These are phyloP conservation scores for Acronicta psi DNA, from an alignment of 2,888 invertebrate species.

Conservation along the genomic window DNA sequence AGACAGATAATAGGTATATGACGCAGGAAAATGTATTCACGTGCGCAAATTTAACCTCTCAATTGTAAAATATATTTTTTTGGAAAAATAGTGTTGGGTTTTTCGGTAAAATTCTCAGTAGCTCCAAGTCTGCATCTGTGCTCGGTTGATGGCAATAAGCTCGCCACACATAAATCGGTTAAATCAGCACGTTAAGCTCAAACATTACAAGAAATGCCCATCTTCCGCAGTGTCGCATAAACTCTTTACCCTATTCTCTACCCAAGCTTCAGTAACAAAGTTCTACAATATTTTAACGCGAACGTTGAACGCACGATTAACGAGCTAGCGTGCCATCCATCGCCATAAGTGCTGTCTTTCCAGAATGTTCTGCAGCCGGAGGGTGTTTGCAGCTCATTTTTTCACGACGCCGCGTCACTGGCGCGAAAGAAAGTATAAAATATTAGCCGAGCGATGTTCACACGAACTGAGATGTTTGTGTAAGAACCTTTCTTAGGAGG, in stretches of 20 bases:
- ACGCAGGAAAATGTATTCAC: no score
- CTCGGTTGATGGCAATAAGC: no score
- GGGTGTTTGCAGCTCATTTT: conserved; percentile 55
- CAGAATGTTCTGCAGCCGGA: conserved; percentile 27
- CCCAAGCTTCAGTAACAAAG: conserved; percentile 13
- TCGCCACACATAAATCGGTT: no score
- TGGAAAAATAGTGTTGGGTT: no score
- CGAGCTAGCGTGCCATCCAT: conserved; percentile 40
- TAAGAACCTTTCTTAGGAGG: conserved; percentile 31
- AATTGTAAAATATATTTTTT: no score
- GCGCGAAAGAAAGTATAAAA: conserved; percentile 44
- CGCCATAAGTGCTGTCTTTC: conserved; percentile 40
- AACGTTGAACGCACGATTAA: conserved; percentile 35
- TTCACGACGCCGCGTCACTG: conserved; percentile 28
- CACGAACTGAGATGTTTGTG: conserved; percentile 24
- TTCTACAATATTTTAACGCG: conserved; percentile 27
- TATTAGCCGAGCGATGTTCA: conserved; percentile 47
- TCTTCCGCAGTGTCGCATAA: no score
- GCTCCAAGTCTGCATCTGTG: no score
- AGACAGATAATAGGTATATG: no score
- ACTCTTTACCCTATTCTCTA: neutral
- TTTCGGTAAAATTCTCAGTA: no score
- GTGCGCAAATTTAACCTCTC: no score
- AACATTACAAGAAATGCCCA: no score
- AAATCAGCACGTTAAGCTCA: no score